Evolutionary conservation across 2,888 invertebrate species (phyloP), one percentile per base, ranked within the genome.

Genomic region (Acanthococcus lagerstroemiae): DNA sequence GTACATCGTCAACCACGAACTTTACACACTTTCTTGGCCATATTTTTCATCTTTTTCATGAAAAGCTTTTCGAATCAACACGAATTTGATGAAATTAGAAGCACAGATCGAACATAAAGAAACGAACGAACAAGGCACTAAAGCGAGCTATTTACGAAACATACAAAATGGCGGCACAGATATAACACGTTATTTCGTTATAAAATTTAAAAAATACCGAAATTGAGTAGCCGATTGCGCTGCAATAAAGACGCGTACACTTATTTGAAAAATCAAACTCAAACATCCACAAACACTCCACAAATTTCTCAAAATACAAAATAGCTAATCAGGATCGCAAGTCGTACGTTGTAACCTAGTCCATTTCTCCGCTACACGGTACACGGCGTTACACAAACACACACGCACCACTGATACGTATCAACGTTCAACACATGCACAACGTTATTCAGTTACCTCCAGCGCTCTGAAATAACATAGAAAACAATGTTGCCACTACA

Each of bases 121-220:
- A 63, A 54, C 63, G 27, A 63, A 63, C 63, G 37, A 63, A 63
- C 63, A 63, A 63, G 63, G 63, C 54, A 54, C 63, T 63, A 63
- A 52, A 54, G 30, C 63, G 63, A 63, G 54, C 63, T 63, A 50
- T 63, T 63, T 63, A 63, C 63, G 52, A 63, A 63, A 63, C 63
- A 63, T 54, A 63, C 63, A 63, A 63, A 63, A 63, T 63, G 63
- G 63, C 63, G 63, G 63, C 63, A 63, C 63, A 63, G 30, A 63
- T 54, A 63, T 63, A 44, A 63, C 63, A 63, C 54, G 54, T 54
- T 54, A 22, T 52, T 54, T 52, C 30, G 37, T 37, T 63, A 30
- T 37, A 48, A 63, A 63, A 63, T 52, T 52, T 22, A 54, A 26
- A 63, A 63, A 63, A 27, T 37, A 52, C 21, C 21, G 25, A 63